Evolutionary conservation across 1,140 invertebrate genomes (phyloP).

Genomic region (Heliothis subflexa): DNA sequence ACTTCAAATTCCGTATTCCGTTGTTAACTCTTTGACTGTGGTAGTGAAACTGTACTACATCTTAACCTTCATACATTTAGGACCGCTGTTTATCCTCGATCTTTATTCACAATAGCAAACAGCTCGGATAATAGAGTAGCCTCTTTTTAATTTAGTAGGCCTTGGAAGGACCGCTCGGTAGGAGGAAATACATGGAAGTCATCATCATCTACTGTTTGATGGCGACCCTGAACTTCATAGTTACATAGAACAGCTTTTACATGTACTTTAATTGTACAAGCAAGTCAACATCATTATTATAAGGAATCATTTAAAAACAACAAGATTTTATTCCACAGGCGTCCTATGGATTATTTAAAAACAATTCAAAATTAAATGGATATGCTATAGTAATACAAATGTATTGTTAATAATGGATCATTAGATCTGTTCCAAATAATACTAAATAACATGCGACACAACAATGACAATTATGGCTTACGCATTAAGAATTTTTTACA

Average conservation of each 20-base stretch:
- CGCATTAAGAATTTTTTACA: conserved; percentile 13
- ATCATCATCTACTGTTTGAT: conserved; percentile 13
- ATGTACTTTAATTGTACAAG: no score
- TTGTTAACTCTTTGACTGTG: neutral
- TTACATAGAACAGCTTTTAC: neutral
- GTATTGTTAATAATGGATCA: neutral
- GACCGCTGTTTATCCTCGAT: conserved; percentile 1
- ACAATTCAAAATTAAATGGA: neutral
- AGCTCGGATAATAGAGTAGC: neutral
- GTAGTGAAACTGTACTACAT: neutral
- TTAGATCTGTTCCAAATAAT: conserved; percentile 23
- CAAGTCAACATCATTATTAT: no score
- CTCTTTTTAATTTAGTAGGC: conserved; percentile 21
- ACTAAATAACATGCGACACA: conserved; percentile 12
- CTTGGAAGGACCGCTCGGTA: conserved; percentile 22
- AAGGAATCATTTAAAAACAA: neutral
- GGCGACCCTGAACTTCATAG: neutral
- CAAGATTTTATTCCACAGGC: neutral
- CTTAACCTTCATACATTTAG: conserved; percentile 12
- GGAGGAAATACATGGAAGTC: neutral
- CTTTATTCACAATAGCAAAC: conserved; percentile 27
- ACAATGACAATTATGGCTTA: conserved; percentile 20
- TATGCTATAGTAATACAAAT: conserved; percentile 14
- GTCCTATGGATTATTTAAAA: neutral
- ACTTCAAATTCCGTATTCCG: neutral